Evolutionary conservation across 2,113 vertebrate genomes (phyloP), one percentile per base, ranked within the genome.

Genomic region (Pogonocichla stellata): DNA sequence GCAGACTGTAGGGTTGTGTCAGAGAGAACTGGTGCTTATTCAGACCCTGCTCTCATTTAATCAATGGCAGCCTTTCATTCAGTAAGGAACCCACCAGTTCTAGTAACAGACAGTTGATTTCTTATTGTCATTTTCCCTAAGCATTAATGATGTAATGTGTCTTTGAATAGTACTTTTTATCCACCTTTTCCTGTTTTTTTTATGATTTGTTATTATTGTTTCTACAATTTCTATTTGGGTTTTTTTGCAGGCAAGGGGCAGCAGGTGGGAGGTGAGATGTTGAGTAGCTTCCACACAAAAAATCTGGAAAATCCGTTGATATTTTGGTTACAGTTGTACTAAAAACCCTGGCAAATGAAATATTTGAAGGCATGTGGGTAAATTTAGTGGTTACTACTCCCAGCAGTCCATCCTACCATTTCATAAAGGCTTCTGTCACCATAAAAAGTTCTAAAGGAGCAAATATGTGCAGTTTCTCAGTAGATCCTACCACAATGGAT

Each of bases 231-330:
- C 6, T 53, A 5, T 69, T 66, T 51, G 53, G 23, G 7, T 9
- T 42, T 42, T 74, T 65, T 67, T 58, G 13, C 22, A 38, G 31
- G 7, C 29, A 40, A 8, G 29, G 14, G 12, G 10, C 34, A 53
- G 38, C 5, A 2, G 8, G 16, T n/a, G 24, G 19, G 3, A 5
- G 29, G 1, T n/a, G 15, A 15, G 2, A 10, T 15, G 33, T 78
- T 43, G 38, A 91, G 51, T 48, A 56, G 6, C 72, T 86, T 64
- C 3, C 4, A 80, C 60, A 56, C 31, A 78, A 81, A 80, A 23
- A 7, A 50, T 84, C 19, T 71, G 43, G 36, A 45, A 86, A 79
- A 50, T 80, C 25, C 28, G 60, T 74, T 87, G 31, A 8, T 74
- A 79, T 84, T 88, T 50, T 5, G 2, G 17, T 86, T 69, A 9